Evolutionary conservation across 2,797 vertebrate species (phyloP), one percentile per base, ranked within the genome.

Genomic region (Margarornis squamiger): DNA sequence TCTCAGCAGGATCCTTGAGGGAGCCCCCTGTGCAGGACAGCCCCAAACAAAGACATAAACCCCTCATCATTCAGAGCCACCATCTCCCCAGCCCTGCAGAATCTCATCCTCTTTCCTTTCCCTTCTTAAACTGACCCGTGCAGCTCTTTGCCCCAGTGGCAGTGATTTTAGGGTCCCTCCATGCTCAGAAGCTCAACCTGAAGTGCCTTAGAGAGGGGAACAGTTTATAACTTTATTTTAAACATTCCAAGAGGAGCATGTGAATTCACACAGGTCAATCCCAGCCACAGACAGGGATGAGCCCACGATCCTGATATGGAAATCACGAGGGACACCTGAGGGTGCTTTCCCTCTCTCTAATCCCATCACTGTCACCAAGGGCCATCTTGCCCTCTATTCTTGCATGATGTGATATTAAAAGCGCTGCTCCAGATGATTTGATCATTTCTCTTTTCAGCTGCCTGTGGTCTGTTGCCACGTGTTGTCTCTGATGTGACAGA

Each of bases 281-380:
- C 78, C 55, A 76, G 75, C 26, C 49, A 11, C 61, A 45, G 45
- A 2, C 1, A 26, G 65, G 51, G 54, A 6, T 52, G 83, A 63
- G 49, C 29, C 52, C 66, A 8, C 14, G 34, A 0, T 38, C 57
- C 48, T 52, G 26, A 2, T 45, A 5, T 1, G 22, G 66, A 48
- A 51, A 43, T 76, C 54, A 2, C 0, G 0, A 3, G 4, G 41
- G 29, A 6, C 12, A 38, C n/a, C n/a, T 39, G 52, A 9, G 0
- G 16, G 13, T 19, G 57, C 24, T 16, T 15, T 65, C 26, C 6
- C 61, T 58, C 7, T 22, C 30, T 45, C 91, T 78, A 38, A 16
- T 48, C 51, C 70, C 65, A 26, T 29, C 49, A 2, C 57, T 41
- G 57, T 4, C 27, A 4, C 34, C 58, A 38, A 8, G 55, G 68